These are phyloP conservation scores for Ptiloglossa arizonensis DNA, from an alignment of 1,140 invertebrate genomes.

Conservation along the genomic window DNA sequence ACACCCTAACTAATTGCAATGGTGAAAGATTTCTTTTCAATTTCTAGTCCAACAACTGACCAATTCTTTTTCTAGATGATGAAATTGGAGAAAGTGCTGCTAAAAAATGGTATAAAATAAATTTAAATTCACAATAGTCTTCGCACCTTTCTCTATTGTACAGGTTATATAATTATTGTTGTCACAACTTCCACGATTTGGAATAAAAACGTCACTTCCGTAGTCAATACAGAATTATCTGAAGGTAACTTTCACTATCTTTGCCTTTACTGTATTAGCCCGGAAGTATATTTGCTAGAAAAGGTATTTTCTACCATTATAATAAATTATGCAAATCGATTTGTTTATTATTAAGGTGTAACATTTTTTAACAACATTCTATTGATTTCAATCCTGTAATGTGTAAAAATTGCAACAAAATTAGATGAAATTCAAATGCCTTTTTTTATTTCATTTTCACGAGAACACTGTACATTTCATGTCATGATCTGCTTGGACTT, in stretches of 20 bases:
- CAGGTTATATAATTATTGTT: neutral
- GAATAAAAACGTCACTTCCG: conserved; percentile 20
- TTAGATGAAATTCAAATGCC: no score
- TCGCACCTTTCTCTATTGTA: neutral
- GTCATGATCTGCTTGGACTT: no score
- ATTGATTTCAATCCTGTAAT: neutral
- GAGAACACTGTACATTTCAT: no score
- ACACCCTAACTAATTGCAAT: no score
- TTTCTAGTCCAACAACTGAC: no score
- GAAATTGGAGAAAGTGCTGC: no score
- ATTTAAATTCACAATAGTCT: neutral
- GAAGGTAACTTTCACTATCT: conserved; percentile 14
- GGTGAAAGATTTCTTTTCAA: no score
- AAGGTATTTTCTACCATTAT: neutral
- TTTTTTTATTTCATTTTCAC: no score
- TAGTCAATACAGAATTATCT: neutral
- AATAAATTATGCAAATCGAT: conserved; percentile 9
- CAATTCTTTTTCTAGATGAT: no score
- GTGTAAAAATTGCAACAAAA: no score
- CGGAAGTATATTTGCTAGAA: no score
- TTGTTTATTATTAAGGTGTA: neutral
- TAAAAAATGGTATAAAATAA: neutral
- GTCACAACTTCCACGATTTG: neutral
- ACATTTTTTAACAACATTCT: neutral
- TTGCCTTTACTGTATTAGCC: no score